phyloP scores from a whole-genome alignment of 2,888 invertebrate species.

The Coenonympha arcania region DNA sequence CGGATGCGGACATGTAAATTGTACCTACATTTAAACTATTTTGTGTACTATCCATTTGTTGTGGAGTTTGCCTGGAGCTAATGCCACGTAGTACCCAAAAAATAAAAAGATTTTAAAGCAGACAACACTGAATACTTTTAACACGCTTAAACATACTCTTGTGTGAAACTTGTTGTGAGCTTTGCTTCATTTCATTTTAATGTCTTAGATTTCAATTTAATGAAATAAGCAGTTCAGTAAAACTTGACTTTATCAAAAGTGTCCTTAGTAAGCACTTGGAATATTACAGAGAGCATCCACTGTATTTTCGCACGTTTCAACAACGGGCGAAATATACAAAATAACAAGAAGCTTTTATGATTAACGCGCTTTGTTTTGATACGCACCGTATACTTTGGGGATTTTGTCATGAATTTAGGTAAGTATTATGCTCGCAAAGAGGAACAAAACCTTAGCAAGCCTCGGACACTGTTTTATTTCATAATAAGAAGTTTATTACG shows the following conservation, averaged over 20 bases:
- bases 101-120: no score
- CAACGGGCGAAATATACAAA: constrained; percentile 11
- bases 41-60: no score
- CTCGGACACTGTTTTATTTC: not conserved
- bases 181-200: no score
- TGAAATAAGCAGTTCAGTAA: no score
- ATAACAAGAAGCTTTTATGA: constrained; percentile 22
- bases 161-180: no score
- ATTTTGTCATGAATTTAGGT: constrained; percentile 15
- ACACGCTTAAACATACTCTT: no score
- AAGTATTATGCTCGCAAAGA: constrained; percentile 2
- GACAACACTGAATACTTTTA: no score
- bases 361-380: constrained; percentile 22
- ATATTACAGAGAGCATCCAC: constrained; percentile 1
- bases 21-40: no score
- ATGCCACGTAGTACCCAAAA: no score
- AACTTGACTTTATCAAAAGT: not conserved
- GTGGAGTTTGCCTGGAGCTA: no score
- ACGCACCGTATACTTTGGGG: constrained; percentile 20
- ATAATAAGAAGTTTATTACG: not conserved
- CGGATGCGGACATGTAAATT: no score
- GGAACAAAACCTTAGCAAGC: not conserved
- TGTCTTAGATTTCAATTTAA: no score
- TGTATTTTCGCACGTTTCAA: constrained; percentile 12
- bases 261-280: not conserved